A percentile compares a stretch with the other conserved stretches of the same genome.
Evolutionary conservation across 2,888 invertebrate genomes (phyloP).

Genomic region (Pristionchus maxplancki): DNA sequence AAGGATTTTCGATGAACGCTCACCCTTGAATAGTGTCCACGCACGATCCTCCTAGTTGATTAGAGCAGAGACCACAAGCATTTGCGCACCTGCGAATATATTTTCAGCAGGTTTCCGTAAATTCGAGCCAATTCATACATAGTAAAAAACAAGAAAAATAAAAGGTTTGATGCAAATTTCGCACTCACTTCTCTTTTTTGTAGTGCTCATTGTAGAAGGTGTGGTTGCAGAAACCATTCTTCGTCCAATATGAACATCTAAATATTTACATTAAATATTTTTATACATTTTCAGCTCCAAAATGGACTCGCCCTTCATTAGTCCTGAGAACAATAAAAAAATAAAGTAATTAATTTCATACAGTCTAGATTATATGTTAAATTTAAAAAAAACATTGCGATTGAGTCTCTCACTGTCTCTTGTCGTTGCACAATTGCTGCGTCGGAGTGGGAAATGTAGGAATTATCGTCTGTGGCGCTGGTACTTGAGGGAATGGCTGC

Average conservation of each 20-base stretch:
- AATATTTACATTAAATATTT: neutral
- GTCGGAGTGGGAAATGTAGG: neutral
- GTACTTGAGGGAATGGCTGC: neutral
- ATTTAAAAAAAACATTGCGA: too few species aligned
- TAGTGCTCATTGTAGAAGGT: slow-evolving; percentile 46
- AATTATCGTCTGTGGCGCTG: neutral
- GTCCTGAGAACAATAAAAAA: too few species aligned
- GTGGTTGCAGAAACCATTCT: slow-evolving; percentile 47
- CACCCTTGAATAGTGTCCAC: slow-evolving; percentile 6
- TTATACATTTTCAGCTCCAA: neutral
- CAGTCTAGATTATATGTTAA: too few species aligned
- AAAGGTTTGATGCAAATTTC: neutral
- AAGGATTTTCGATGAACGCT: neutral
- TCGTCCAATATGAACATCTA: slow-evolving; percentile 44
- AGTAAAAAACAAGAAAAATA: too few species aligned
- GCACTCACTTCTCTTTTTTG: slow-evolving; percentile 13
- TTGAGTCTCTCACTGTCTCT: slow-evolving; percentile 14
- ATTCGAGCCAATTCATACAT: too few species aligned
- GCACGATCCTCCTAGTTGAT: neutral
- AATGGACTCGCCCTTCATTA: too few species aligned
- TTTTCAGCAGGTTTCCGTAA: neutral
- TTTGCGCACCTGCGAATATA: neutral
- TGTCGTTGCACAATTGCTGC: neutral
- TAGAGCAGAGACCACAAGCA: neutral
- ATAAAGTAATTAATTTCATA: too few species aligned